A percentile compares a stretch with the other conserved stretches of the same genome.
Evolutionary conservation across 2,797 vertebrate species (phyloP).

Genomic region (Amniataba percoides): DNA sequence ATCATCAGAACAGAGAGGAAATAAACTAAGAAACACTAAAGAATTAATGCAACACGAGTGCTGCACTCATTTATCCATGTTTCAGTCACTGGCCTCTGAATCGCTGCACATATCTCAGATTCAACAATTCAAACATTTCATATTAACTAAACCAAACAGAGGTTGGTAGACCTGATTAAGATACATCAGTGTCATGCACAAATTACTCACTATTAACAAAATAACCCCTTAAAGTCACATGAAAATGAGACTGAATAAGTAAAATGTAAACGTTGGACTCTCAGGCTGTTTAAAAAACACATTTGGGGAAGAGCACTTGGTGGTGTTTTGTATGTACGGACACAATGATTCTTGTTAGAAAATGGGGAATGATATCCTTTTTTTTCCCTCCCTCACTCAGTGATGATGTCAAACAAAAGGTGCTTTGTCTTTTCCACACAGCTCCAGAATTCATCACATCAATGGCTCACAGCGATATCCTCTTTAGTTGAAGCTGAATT

Average conservation of each 20-base stretch:
- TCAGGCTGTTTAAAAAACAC: neutral
- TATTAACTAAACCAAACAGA: neutral
- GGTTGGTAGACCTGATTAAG: neutral
- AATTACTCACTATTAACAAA: neutral
- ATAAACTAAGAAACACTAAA: neutral
- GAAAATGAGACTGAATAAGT: neutral
- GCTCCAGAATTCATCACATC: slow-evolving; percentile 62
- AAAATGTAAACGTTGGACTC: neutral
- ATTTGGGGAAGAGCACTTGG: neutral
- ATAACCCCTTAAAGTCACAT: neutral
- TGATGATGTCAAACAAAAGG: slow-evolving; percentile 46
- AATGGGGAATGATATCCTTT: neutral
- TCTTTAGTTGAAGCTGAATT: slow-evolving; percentile 67
- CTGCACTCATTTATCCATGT: neutral
- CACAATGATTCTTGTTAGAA: slow-evolving; percentile 1
- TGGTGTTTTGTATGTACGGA: neutral
- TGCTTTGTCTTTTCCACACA: slow-evolving; percentile 56
- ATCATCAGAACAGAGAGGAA: slow-evolving; percentile 12
- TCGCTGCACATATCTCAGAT: neutral
- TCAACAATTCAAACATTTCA: neutral
- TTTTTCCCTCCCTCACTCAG: neutral
- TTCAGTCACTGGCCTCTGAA: neutral
- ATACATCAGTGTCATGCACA: neutral
- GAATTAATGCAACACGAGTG: neutral
- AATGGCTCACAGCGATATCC: slow-evolving; percentile 66